phyloP scores from a whole-genome alignment of 1,140 invertebrate species.

The Philaenus spumarius region DNA sequence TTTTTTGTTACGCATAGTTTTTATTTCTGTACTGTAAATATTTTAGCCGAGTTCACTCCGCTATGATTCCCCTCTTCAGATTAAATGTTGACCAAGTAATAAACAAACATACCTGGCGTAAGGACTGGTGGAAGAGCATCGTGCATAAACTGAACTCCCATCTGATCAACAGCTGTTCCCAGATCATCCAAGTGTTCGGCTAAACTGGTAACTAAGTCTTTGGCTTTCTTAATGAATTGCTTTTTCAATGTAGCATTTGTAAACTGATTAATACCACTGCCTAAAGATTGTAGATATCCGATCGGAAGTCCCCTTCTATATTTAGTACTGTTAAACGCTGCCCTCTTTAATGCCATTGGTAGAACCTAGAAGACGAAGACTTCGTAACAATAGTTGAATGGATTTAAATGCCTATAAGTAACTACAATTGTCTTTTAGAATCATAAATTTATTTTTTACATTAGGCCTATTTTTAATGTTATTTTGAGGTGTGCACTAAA shows the following conservation, averaged over 20 bases:
- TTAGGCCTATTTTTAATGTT: too few species aligned
- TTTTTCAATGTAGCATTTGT: neutral
- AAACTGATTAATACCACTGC: neutral
- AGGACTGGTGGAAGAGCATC: conserved; percentile 82
- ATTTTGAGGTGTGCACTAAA: too few species aligned
- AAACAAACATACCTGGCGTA: conserved; percentile 45
- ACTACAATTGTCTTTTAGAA: too few species aligned
- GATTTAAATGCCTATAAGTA: too few species aligned
- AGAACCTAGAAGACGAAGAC: too few species aligned
- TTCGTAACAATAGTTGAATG: too few species aligned
- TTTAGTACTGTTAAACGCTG: conserved; percentile 60
- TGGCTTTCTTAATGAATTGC: conserved; percentile 53
- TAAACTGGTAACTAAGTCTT: conserved; percentile 54
- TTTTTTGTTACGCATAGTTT: too few species aligned
- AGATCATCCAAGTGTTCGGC: conserved; percentile 56
- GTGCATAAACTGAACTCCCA: conserved; percentile 75
- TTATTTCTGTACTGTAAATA: too few species aligned
- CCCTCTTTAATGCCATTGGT: conserved; percentile 64
- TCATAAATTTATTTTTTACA: too few species aligned
- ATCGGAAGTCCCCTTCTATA: conserved; percentile 72
- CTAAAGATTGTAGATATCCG: neutral
- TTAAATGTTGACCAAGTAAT: too few species aligned
- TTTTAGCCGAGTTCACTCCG: too few species aligned
- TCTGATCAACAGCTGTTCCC: conserved; percentile 77
- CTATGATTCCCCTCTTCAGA: too few species aligned